Percentiles rank a stretch among this genome's conserved stretches.
phyloP scores from a whole-genome alignment of 2,888 invertebrate species.

The Nasonovia ribisnigri region DNA sequence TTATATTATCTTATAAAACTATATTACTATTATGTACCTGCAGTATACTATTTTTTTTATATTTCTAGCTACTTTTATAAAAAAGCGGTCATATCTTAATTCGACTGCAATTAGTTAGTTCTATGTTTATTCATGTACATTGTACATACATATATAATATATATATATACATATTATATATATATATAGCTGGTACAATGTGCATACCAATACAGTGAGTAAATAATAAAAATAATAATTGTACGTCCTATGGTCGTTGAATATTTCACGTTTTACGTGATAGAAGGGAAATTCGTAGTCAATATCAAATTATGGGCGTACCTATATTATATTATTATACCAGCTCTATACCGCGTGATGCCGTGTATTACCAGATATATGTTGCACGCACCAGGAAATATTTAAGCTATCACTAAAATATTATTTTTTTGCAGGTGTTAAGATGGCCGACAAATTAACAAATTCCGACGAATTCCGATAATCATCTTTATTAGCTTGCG shows the following conservation, averaged over 20 bases:
- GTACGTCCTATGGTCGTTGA: neutral
- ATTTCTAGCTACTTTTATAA: neutral
- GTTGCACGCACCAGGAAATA: neutral
- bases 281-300: constrained; percentile 1
- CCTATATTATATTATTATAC: neutral
- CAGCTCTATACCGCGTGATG: neutral
- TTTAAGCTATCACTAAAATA: constrained; percentile 24
- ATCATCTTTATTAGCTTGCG: constrained; percentile 28
- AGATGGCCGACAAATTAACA: constrained; percentile 37
- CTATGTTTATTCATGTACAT: neutral
- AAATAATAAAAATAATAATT: neutral
- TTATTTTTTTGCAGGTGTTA: constrained; percentile 21
- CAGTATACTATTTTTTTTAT: neutral
- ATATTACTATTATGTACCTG: too few species aligned
- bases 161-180: too few species aligned
- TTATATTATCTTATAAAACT: too few species aligned
- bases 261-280: neutral
- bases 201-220: neutral
- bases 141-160: too few species aligned
- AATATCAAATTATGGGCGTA: constrained; percentile 45
- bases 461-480: constrained; percentile 21
- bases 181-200: neutral
- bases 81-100: neutral
- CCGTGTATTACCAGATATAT: neutral
- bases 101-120: neutral